Evolutionary conservation across 2,113 vertebrate genomes (phyloP), one percentile per base, ranked within the genome.

Genomic region (Pipa parva): DNA sequence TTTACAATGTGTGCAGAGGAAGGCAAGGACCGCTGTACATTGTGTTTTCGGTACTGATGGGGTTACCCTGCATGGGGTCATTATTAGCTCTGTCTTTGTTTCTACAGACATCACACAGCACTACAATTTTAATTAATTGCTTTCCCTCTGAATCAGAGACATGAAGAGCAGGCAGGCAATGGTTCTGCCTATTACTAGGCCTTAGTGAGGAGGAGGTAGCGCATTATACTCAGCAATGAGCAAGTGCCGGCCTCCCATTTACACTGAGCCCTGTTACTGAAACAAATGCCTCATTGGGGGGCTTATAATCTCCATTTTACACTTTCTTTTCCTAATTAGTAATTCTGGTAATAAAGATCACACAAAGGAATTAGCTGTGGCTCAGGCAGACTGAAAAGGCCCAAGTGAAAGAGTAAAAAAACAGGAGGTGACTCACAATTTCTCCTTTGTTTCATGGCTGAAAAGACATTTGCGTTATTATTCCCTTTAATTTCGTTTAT

Each of bases 261-360:
- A 60, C 25, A 69, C 25, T 22, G 13, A 27, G 66, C 5, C 57
- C 58, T 70, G 66, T 70, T 70, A 70, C 66, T 70, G 66, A 70
- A 70, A 70, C 66, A 70, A 70, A 70, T 61, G 66, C 57, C 58
- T 70, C 66, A 61, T 61, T 70, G 58, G 66, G 66, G 66, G 66
- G 66, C n/a, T 60, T 61, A 20, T 61, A 61, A 70, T 42, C 58
- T 45, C 57, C 31, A 54, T 54, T 70, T 70, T 70, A 61, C 58
- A 60, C 66, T 70, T 70, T 70, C 66, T 70, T 54, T 70, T 54
- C 58, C 58, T 70, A 70, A 70, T 70, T 70, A 61, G 58, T 28
- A 50, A 48, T 52, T 70, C 66, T 61, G 60, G 57, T 70, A 61
- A 70, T 61, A 46, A 70, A 58, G 48, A 50, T 50, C n/a, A 25